A percentile compares a stretch with the other conserved stretches of the same genome.
Conservation (phyloP, 2,888 invertebrate species). For the Argyresthia goedartella region DNA sequence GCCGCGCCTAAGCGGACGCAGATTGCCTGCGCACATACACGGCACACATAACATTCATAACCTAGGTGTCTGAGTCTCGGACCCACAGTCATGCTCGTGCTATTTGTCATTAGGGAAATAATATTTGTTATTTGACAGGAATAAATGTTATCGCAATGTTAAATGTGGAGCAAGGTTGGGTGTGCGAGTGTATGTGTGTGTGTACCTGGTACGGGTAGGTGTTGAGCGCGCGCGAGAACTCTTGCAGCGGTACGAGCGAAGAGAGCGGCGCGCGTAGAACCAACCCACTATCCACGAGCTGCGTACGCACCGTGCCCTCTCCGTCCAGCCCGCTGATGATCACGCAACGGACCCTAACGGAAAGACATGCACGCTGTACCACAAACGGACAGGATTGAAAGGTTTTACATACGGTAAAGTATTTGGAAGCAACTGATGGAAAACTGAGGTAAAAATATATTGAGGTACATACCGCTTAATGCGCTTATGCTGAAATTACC, state of each 20-base stretch:
- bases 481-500: too few relatives aligned
- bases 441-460: too few relatives aligned
- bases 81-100: too few relatives aligned
- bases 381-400: background rate
- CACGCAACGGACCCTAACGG: slow-evolving; percentile 51
- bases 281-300: slow-evolving; percentile 58
- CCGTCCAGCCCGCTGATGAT: slow-evolving; percentile 58
- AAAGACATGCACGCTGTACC: background rate
- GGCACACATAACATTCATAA: too few relatives aligned
- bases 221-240: slow-evolving; percentile 68
- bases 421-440: background rate
- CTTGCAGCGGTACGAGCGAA: slow-evolving; percentile 50
- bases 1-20: slow-evolving; percentile 71
- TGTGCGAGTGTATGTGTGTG: background rate
- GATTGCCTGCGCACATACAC: slow-evolving; percentile 46
- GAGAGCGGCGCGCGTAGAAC: slow-evolving; percentile 57
- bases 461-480: too few relatives aligned
- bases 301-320: slow-evolving; percentile 58
- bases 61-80: too few relatives aligned
- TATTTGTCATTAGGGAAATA: too few relatives aligned
- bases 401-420: background rate
- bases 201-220: slow-evolving; percentile 69
- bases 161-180: too few relatives aligned
- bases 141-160: too few relatives aligned
- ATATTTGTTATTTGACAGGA: too few relatives aligned